Evolutionary conservation across 1,140 invertebrate species (phyloP).

Genomic region (Drosophila parvula): DNA sequence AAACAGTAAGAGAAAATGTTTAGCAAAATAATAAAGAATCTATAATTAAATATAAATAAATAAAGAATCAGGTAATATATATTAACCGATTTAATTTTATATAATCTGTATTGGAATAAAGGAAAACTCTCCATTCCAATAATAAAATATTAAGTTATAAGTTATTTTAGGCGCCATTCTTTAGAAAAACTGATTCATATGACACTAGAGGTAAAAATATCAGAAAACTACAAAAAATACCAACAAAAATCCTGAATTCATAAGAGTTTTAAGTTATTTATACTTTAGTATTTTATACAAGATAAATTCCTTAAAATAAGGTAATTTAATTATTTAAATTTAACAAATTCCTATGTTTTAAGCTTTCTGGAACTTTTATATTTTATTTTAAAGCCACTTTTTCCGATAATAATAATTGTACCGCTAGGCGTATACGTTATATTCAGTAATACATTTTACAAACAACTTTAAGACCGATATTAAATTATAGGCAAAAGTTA

Average conservation of each 20-base stretch:
- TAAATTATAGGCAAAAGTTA: too few relatives aligned
- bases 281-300: too few relatives aligned
- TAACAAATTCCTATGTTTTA: too few relatives aligned
- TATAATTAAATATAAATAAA: background rate
- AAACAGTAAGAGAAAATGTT: conserved; percentile 13
- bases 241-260: background rate
- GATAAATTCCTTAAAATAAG: too few relatives aligned
- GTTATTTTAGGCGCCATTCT: background rate
- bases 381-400: too few relatives aligned
- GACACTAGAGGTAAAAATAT: background rate
- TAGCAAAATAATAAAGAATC: too few relatives aligned
- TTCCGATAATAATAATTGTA: too few relatives aligned
- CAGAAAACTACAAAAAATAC: background rate
- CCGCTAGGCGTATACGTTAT: background rate
- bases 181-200: too few relatives aligned
- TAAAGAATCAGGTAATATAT: too few relatives aligned
- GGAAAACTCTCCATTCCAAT: background rate
- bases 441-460: background rate
- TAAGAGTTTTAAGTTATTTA: background rate
- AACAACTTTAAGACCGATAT: too few relatives aligned
- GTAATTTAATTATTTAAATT: too few relatives aligned
- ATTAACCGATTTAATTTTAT: background rate
- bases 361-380: too few relatives aligned
- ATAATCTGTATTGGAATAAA: background rate
- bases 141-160: background rate